Conservation (phyloP, 2,113 vertebrate genomes). For the Dromaius novaehollandiae region DNA sequence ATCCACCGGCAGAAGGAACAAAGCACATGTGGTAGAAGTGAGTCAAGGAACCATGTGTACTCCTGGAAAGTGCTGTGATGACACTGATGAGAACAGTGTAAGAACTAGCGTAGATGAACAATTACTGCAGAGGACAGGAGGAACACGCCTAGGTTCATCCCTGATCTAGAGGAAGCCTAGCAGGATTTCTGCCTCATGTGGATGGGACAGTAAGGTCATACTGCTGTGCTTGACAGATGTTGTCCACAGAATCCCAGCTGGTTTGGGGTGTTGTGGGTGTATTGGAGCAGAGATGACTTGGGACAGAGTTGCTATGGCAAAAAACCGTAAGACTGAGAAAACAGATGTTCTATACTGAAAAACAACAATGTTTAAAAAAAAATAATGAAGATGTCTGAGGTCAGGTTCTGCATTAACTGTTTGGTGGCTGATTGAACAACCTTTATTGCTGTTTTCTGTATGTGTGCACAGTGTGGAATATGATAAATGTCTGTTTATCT, state of each 20-base stretch:
- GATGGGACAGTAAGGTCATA: accelerated
- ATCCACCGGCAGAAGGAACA: not conserved
- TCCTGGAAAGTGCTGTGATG: not conserved
- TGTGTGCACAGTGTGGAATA: not conserved
- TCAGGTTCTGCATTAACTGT: not conserved
- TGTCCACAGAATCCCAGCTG: not conserved
- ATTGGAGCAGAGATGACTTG: not conserved
- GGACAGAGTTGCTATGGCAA: not conserved
- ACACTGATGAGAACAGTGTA: not conserved
- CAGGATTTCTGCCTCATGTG: not conserved
- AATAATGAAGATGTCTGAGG: not conserved
- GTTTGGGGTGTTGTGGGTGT: not conserved
- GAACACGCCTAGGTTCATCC: not conserved
- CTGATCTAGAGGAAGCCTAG: not conserved
- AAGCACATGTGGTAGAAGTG: not conserved
- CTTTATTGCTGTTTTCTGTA: not conserved
- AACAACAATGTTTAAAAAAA: not conserved
- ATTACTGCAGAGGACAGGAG: not conserved
- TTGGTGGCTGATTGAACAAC: not conserved
- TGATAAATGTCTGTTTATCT: accelerated
- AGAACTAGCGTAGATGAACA: too few species aligned
- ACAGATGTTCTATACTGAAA: not conserved
- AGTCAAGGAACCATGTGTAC: not conserved
- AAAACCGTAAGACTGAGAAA: not conserved
- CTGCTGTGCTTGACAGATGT: not conserved